Evolutionary conservation across 2,797 vertebrate genomes (phyloP).

Genomic region (Peromyscus melanophrys): DNA sequence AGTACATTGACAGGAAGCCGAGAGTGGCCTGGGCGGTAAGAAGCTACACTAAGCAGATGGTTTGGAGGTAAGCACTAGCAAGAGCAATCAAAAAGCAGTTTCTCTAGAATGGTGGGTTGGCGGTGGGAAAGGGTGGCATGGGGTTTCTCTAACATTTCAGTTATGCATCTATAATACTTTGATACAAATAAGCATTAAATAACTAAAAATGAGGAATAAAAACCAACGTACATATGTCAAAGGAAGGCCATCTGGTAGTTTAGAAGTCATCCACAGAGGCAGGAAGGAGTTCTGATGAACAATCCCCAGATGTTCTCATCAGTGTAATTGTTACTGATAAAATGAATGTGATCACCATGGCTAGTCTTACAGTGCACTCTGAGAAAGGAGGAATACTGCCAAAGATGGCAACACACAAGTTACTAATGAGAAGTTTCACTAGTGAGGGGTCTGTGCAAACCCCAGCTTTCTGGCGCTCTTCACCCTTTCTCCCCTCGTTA

Average conservation of each 20-base stretch:
- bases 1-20: conserved; percentile 3
- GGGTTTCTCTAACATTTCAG: not conserved
- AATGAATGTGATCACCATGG: conserved; percentile 46
- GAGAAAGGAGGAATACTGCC: conserved; percentile 57
- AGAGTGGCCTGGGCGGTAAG: not conserved
- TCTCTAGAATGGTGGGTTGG: not conserved
- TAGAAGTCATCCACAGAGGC: conserved; percentile 54
- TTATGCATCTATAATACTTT: conserved; percentile 40
- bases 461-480: conserved; percentile 67
- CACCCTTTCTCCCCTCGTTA: conserved; percentile 68
- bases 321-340: conserved; percentile 50
- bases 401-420: conserved; percentile 59
- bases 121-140: not conserved
- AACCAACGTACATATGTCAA: not conserved
- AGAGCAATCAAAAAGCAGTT: not conserved
- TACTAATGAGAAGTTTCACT: conserved; percentile 77
- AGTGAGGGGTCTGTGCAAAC: conserved; percentile 71
- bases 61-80: not conserved
- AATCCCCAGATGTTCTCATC: conserved; percentile 62
- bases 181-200: conserved; percentile 57
- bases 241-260: not conserved
- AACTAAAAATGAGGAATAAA: conserved; percentile 50
- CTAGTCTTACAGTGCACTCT: conserved; percentile 36
- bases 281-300: conserved; percentile 68
- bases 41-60: not conserved